These are phyloP conservation scores for Indri indri DNA, from an alignment of 2,113 vertebrate genomes.

Conservation along the genomic window DNA sequence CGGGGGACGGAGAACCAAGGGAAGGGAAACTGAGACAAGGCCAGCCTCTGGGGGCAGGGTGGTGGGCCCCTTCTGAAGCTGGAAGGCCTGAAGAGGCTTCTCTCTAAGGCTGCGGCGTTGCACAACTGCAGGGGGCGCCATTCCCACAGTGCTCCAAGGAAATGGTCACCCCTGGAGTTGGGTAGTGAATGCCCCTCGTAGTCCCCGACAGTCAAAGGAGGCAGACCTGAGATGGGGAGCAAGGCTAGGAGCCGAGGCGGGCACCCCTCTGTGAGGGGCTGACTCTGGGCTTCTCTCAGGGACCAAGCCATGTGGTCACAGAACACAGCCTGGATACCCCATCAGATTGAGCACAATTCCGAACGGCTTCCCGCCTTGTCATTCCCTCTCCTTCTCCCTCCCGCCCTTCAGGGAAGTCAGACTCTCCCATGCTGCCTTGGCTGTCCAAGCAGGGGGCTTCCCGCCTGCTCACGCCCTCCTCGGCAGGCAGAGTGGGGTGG, in stretches of 20 bases:
- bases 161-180: neutral
- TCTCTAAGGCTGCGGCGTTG: neutral
- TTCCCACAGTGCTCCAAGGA: neutral
- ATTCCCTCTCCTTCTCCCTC: neutral
- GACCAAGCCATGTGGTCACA: neutral
- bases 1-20: rapidly evolving
- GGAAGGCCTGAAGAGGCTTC: neutral
- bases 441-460: neutral
- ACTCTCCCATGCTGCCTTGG: neutral
- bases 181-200: no score
- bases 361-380: neutral
- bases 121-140: neutral
- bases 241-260: rapidly evolving
- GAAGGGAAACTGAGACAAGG: neutral
- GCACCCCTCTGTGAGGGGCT: neutral
- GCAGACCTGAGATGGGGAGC: neutral
- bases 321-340: neutral
- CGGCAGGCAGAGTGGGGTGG: neutral
- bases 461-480: rapidly evolving
- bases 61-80: neutral
- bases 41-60: neutral
- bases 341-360: neutral
- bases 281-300: neutral
- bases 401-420: neutral
- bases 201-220: neutral